Evolutionary conservation across 2,797 vertebrate genomes (phyloP).

Genomic region (Cyclopterus lumpus): DNA sequence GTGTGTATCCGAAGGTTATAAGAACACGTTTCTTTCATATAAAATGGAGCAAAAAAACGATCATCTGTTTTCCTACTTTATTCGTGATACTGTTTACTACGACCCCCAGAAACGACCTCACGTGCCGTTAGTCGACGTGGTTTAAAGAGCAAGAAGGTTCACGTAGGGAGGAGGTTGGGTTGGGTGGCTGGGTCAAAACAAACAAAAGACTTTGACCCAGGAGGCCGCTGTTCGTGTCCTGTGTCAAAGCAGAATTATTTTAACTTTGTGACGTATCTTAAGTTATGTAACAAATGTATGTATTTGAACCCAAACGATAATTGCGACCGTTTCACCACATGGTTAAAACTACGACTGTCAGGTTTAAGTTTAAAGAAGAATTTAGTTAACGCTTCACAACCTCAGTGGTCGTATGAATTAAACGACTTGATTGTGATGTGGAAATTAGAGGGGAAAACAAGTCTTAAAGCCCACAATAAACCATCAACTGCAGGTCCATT

Average conservation of each 20-base stretch:
- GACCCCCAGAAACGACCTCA: too few relatives aligned
- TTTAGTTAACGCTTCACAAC: too few relatives aligned
- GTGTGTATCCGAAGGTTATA: background rate
- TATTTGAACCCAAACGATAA: background rate
- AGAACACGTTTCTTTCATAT: too few relatives aligned
- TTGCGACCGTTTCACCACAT: background rate
- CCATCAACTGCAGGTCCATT: background rate
- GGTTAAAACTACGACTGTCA: background rate
- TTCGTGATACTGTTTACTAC: background rate
- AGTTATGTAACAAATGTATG: background rate
- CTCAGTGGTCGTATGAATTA: too few relatives aligned
- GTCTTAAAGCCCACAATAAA: slow-evolving; percentile 11
- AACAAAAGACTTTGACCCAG: background rate
- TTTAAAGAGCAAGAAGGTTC: background rate
- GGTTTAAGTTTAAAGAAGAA: too few relatives aligned
- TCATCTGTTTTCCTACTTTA: background rate
- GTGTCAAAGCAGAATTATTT: background rate
- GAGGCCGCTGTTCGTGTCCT: background rate
- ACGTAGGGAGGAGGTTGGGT: background rate
- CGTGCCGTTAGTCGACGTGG: background rate
- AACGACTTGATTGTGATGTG: background rate
- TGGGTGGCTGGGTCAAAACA: background rate
- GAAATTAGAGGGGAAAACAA: slow-evolving; percentile 1
- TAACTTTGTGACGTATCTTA: background rate
- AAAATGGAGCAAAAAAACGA: background rate